Percentiles rank a stretch among this genome's conserved stretches.
phyloP scores from a whole-genome alignment of 2,797 vertebrate species.

The Cetoscarus ocellatus region DNA sequence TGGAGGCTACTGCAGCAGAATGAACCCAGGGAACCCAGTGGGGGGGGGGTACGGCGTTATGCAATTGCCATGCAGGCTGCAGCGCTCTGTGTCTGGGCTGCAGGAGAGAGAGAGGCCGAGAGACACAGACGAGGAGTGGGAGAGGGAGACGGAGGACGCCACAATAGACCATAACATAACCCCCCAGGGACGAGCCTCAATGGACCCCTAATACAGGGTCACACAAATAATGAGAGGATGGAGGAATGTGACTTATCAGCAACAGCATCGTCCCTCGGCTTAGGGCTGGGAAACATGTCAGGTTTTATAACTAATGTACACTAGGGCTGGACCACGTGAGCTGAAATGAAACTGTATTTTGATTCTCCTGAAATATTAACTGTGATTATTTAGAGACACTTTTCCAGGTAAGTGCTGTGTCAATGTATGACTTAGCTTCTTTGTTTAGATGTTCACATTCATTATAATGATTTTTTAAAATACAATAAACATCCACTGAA shows the following conservation, averaged over 20 bases:
- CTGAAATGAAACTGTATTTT: too few relatives aligned
- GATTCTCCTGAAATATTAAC: too few relatives aligned
- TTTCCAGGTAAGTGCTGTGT: too few relatives aligned
- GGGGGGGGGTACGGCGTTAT: constrained; percentile 71
- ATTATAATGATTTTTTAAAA: too few relatives aligned
- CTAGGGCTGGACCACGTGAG: too few relatives aligned
- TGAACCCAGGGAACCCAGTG: constrained; percentile 76
- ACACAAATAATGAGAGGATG: constrained; percentile 59
- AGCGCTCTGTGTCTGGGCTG: constrained; percentile 68
- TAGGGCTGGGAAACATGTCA: too few relatives aligned
- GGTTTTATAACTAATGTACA: too few relatives aligned
- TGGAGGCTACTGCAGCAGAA: constrained; percentile 61
- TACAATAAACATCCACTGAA: too few relatives aligned
- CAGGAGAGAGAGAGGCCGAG: constrained; percentile 8
- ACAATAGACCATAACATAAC: constrained; percentile 74
- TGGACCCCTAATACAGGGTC: constrained; percentile 48
- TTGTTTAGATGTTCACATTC: too few relatives aligned
- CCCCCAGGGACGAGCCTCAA: constrained; percentile 60
- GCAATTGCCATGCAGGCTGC: constrained; percentile 81
- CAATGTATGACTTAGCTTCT: too few relatives aligned
- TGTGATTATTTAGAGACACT: too few relatives aligned
- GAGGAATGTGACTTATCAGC: constrained; percentile 60
- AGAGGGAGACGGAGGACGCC: constrained; percentile 52
- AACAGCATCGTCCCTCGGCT: constrained; percentile 12
- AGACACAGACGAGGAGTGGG: background rate